Evolutionary conservation across 2,113 vertebrate species (phyloP).

Genomic region (Misgurnus anguillicaudatus): DNA sequence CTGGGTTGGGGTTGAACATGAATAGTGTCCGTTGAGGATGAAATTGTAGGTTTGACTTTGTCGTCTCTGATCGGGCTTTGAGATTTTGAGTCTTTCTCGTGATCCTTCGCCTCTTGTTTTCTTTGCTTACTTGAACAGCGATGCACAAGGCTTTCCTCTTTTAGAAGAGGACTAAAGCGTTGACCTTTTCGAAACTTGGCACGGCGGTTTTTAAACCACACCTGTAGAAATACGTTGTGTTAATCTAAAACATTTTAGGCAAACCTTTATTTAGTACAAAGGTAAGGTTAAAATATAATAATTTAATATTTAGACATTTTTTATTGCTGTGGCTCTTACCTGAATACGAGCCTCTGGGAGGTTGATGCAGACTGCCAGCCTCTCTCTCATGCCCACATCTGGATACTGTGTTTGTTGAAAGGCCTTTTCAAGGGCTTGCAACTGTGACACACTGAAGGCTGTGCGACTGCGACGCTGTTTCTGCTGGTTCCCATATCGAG

Average conservation of each 20-base stretch:
- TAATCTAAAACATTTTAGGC: neutral
- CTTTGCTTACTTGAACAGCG: constrained; percentile 3
- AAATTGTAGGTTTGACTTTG: constrained; percentile 30
- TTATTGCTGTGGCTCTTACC: constrained; percentile 61
- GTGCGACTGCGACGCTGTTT: constrained; percentile 79
- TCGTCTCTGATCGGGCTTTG: constrained; percentile 46
- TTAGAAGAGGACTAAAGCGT: constrained; percentile 55
- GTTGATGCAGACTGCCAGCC: constrained; percentile 76
- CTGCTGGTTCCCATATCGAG: constrained; percentile 75
- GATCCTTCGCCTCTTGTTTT: constrained; percentile 41
- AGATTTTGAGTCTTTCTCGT: constrained; percentile 49
- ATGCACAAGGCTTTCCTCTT: constrained; percentile 53
- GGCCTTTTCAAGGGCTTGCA: constrained; percentile 78
- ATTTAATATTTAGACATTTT: neutral
- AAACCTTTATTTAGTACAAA: neutral
- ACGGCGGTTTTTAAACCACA: constrained; percentile 85
- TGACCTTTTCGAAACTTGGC: constrained; percentile 82
- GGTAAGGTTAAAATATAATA: neutral
- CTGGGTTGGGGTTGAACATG: constrained; percentile 39
- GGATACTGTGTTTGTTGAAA: constrained; percentile 82
- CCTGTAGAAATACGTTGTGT: constrained; percentile 62
- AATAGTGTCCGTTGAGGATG: constrained; percentile 49
- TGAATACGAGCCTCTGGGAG: constrained; percentile 82
- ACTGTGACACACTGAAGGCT: constrained; percentile 74
- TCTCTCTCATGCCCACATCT: constrained; percentile 79